Percentiles rank a stretch among this genome's conserved stretches.
phyloP scores from a whole-genome alignment of 2,888 invertebrate genomes.

The Busseola fusca region DNA sequence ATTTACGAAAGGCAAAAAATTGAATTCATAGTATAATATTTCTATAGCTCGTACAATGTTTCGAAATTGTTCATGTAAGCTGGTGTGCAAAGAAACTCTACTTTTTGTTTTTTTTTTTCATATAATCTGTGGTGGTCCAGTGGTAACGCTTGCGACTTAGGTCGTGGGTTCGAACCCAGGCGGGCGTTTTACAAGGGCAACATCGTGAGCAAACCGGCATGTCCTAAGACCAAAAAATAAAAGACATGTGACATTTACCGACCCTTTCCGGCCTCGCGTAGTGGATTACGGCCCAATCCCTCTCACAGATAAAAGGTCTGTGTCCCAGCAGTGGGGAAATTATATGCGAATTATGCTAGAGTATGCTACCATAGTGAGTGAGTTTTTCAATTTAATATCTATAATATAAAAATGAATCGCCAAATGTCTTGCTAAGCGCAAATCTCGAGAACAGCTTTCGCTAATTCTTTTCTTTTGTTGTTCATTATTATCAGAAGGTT shows the following conservation, averaged over 20 bases:
- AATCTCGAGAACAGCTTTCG: too few species aligned
- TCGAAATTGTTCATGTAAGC: constrained; percentile 59
- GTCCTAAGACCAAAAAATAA: neutral
- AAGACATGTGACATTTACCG: neutral
- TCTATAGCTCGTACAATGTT: constrained; percentile 54
- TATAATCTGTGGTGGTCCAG: neutral
- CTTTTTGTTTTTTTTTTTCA: neutral
- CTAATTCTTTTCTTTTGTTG: too few species aligned
- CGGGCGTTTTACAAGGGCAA: neutral
- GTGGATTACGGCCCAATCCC: neutral
- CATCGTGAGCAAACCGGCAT: neutral
- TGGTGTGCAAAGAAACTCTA: constrained; percentile 60
- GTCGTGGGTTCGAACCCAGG: neutral
- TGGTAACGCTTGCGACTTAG: neutral
- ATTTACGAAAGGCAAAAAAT: constrained; percentile 56
- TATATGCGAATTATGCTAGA: neutral
- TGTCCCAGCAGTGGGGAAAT: neutral
- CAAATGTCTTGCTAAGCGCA: too few species aligned
- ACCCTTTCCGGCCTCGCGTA: neutral
- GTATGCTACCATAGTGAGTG: neutral
- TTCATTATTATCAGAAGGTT: too few species aligned
- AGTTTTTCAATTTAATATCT: too few species aligned
- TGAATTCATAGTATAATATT: constrained; percentile 53
- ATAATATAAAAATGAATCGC: too few species aligned
- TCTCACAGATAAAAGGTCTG: neutral